These are phyloP conservation scores for Rhea pennata DNA, from an alignment of 2,113 vertebrate species.

Conservation along the genomic window DNA sequence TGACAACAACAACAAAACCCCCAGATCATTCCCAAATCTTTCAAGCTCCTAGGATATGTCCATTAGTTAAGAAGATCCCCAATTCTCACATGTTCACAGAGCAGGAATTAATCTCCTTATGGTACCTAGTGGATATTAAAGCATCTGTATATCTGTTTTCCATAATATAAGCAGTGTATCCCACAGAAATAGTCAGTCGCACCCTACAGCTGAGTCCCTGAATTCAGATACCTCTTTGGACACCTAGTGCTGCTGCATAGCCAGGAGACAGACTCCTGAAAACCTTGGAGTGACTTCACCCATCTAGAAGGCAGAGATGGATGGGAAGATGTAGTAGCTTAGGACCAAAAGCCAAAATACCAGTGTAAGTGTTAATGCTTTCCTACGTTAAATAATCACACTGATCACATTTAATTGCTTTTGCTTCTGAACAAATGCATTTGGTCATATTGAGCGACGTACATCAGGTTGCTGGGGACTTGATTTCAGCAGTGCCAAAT, in stretches of 20 bases:
- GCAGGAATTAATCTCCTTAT: background rate
- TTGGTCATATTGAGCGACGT: background rate
- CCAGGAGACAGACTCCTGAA: background rate
- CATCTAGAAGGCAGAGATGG: background rate
- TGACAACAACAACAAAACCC: background rate
- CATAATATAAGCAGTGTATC: fast-evolving
- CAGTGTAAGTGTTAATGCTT: background rate
- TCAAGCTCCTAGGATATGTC: background rate
- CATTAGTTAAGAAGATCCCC: background rate
- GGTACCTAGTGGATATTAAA: background rate
- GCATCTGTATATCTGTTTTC: background rate
- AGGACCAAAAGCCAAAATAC: background rate
- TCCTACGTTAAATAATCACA: background rate
- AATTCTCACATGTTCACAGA: background rate
- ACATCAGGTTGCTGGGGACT: background rate
- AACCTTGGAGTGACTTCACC: background rate
- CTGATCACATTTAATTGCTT: background rate
- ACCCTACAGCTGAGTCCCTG: background rate
- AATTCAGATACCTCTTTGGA: background rate
- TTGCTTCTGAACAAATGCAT: background rate
- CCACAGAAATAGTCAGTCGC: background rate
- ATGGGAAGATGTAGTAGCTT: background rate
- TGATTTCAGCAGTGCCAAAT: background rate
- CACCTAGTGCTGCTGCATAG: background rate
- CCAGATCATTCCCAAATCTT: background rate